These are phyloP conservation scores for Crossaster papposus DNA, from an alignment of 53 echinoderm and acorn worm genomes.

Conservation along the genomic window DNA sequence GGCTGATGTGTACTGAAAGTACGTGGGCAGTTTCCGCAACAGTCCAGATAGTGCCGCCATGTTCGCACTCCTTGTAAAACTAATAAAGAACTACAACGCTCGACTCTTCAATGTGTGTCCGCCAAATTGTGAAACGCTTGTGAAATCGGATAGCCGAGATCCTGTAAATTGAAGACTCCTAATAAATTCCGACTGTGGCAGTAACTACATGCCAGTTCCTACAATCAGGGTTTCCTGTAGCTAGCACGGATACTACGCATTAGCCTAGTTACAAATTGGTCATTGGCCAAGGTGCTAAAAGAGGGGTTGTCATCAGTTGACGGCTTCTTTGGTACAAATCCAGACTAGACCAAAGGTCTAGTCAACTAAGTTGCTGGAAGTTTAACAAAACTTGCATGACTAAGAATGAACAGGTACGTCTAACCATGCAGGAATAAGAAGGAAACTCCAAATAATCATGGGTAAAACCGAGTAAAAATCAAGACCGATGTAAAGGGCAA, in stretches of 20 bases:
- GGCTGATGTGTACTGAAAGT: not conserved
- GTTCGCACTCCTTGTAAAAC: not conserved
- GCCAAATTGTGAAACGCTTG: not conserved
- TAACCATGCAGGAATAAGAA: too few species aligned
- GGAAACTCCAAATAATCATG: too few species aligned
- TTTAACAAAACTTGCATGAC: not conserved
- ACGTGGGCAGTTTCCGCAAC: slow-evolving; percentile 12
- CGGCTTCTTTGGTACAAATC: not conserved
- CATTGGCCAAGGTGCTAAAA: not conserved
- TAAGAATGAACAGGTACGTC: not conserved
- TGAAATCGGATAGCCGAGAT: not conserved
- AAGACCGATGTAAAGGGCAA: too few species aligned
- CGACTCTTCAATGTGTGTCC: too few species aligned
- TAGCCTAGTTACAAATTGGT: not conserved
- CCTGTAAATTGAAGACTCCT: slow-evolving; percentile 1
- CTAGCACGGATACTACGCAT: slow-evolving; percentile 5
- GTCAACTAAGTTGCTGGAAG: not conserved
- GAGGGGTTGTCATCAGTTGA: not conserved
- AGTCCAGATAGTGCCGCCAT: slow-evolving; percentile 21
- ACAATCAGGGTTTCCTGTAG: slow-evolving; percentile 1
- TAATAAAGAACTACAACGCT: not conserved
- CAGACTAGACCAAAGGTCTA: not conserved
- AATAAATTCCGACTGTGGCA: not conserved
- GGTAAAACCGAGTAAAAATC: too few species aligned
- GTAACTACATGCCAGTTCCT: not conserved